A percentile compares a stretch with the other conserved stretches of the same genome.
Conservation (phyloP, 1,140 invertebrate species). For the Orussus abietinus region DNA sequence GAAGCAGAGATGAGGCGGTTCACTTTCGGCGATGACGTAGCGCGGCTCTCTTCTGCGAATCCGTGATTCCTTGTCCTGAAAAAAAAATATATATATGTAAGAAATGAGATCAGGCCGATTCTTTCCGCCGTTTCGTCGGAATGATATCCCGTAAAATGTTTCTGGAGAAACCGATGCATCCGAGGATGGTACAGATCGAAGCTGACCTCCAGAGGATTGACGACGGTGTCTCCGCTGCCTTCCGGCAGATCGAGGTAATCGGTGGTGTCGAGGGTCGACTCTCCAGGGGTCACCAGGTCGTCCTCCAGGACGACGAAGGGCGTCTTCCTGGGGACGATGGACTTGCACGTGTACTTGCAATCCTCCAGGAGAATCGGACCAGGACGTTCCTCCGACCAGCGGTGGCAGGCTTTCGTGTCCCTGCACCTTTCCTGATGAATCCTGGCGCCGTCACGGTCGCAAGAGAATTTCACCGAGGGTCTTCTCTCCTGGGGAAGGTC, state of each 20-base stretch:
- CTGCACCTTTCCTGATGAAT: slow-evolving; percentile 67
- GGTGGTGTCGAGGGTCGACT: slow-evolving; percentile 4
- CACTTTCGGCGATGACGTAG: slow-evolving; percentile 20
- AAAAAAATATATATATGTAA: background rate
- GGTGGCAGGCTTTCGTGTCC: slow-evolving; percentile 59
- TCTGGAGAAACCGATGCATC: too few species aligned
- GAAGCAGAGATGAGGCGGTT: slow-evolving; percentile 62
- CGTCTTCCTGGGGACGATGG: slow-evolving; percentile 15
- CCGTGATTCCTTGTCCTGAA: slow-evolving; percentile 17
- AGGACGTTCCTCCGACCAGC: slow-evolving; percentile 59
- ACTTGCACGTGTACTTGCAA: slow-evolving; percentile 59
- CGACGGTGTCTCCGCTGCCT: slow-evolving; percentile 33
- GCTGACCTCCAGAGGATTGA: slow-evolving; percentile 29
- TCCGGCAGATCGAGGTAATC: slow-evolving; percentile 11
- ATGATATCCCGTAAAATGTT: too few species aligned
- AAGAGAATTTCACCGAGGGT: slow-evolving; percentile 65
- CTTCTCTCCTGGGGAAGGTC: slow-evolving; percentile 51
- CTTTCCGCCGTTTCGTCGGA: too few species aligned
- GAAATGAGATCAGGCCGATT: too few species aligned
- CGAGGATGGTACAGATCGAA: slow-evolving; percentile 12
- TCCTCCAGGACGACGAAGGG: background rate
- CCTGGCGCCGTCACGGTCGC: slow-evolving; percentile 61
- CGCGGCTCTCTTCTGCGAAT: slow-evolving; percentile 13
- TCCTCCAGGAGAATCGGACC: slow-evolving; percentile 54
- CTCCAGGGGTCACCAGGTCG: background rate